A percentile compares a stretch with the other conserved stretches of the same genome.
Evolutionary conservation across 2,888 invertebrate species (phyloP).

Genomic region (Watsonalla binaria): DNA sequence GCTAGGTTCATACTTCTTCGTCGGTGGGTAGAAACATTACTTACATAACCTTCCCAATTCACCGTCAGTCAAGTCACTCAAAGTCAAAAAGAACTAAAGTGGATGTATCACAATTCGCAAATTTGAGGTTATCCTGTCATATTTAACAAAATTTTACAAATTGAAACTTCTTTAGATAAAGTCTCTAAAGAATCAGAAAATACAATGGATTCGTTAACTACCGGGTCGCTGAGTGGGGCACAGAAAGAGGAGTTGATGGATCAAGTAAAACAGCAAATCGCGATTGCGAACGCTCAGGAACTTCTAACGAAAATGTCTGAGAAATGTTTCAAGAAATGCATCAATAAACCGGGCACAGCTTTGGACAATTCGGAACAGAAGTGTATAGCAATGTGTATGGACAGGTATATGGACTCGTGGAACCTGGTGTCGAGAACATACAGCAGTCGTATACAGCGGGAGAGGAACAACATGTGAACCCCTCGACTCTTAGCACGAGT

Average conservation of each 20-base stretch:
- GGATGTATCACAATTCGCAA: background rate
- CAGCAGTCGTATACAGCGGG: conserved; percentile 89
- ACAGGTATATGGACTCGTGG: conserved; percentile 98
- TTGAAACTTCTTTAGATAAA: conserved; percentile 16
- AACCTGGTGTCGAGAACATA: conserved; percentile 95
- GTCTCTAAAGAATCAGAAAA: conserved; percentile 11
- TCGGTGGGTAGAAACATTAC: too few species aligned
- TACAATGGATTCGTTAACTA: conserved; percentile 79
- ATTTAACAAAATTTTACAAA: conserved; percentile 19
- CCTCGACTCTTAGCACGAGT: conserved; percentile 17
- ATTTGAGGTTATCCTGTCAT: conserved; percentile 50
- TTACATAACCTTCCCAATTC: background rate
- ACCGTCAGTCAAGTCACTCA: background rate
- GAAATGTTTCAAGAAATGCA: conserved; percentile 97
- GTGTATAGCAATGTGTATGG: conserved; percentile 99
- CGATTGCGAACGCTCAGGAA: conserved; percentile 95
- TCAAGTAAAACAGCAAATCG: conserved; percentile 96
- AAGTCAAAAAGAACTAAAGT: background rate
- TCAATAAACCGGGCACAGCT: conserved; percentile 92
- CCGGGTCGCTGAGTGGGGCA: conserved; percentile 79
- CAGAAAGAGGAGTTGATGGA: conserved; percentile 95
- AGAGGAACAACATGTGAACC: conserved; percentile 81
- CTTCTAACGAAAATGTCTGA: conserved; percentile 97
- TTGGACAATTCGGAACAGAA: conserved; percentile 95
- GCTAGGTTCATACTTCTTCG: too few species aligned